These are phyloP conservation scores for Dinocampus coccinellae DNA, from an alignment of 2,888 invertebrate species.

Conservation along the genomic window DNA sequence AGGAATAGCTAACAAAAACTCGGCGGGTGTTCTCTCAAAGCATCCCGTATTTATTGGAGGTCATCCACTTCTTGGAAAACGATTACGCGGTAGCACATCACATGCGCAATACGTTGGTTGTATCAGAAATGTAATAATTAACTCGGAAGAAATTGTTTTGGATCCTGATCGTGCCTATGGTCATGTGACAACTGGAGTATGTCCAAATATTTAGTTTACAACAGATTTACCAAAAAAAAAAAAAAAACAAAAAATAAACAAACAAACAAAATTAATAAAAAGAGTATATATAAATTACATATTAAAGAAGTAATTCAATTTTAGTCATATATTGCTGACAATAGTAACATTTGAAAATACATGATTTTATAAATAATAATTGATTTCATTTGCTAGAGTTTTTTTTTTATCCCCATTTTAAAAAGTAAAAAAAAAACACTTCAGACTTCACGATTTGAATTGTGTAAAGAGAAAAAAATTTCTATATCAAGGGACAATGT, in stretches of 20 bases:
- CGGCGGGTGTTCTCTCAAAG: slow-evolving; percentile 82
- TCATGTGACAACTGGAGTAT: slow-evolving; percentile 82
- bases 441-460: too few species aligned
- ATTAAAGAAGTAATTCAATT: too few species aligned
- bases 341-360: background rate
- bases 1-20: slow-evolving; percentile 76
- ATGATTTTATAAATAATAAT: background rate
- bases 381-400: background rate
- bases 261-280: slow-evolving; percentile 15
- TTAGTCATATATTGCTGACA: background rate
- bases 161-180: slow-evolving; percentile 76
- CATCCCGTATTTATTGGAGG: slow-evolving; percentile 94
- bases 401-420: background rate
- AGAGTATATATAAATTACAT: background rate
- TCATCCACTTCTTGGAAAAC: slow-evolving; percentile 74
- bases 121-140: slow-evolving; percentile 79
- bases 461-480: too few species aligned
- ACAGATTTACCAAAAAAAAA: slow-evolving; percentile 15
- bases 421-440: background rate
- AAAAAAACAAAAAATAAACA: slow-evolving; percentile 11
- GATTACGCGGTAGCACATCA: slow-evolving; percentile 78
- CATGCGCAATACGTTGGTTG: slow-evolving; percentile 84
- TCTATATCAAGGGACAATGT: too few species aligned
- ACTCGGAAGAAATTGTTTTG: slow-evolving; percentile 71
- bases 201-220: slow-evolving; percentile 79